Percentiles rank a stretch among this genome's conserved stretches.
phyloP scores from a whole-genome alignment of 1,140 invertebrate genomes.

The Drosophila tsacasi region DNA sequence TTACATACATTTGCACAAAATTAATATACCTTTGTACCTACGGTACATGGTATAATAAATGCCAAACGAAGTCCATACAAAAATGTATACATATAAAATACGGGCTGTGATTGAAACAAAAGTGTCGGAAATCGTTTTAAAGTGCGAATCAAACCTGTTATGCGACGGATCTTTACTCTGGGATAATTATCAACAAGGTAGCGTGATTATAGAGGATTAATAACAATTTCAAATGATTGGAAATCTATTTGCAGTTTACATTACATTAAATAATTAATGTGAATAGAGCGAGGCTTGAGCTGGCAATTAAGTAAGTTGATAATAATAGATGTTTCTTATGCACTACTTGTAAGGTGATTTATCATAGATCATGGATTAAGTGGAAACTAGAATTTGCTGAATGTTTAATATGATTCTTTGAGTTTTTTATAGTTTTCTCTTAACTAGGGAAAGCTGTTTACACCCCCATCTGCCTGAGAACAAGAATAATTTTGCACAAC shows the following conservation, averaged over 20 bases:
- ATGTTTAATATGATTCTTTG: background rate
- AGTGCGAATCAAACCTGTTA: slow-evolving; percentile 8
- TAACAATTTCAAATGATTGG: background rate
- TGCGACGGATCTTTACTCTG: slow-evolving; percentile 6
- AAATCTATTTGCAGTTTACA: background rate
- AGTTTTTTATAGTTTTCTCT: background rate
- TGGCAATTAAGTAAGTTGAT: background rate
- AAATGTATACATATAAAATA: slow-evolving; percentile 11
- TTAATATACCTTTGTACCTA: too few species aligned
- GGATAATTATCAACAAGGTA: background rate
- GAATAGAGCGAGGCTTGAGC: background rate
- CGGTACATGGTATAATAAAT: too few species aligned
- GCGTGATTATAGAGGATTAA: background rate
- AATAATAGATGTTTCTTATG: background rate
- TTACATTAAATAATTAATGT: background rate
- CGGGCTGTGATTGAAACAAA: slow-evolving; percentile 28
- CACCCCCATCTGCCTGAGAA: background rate
- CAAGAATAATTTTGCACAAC: slow-evolving; percentile 31
- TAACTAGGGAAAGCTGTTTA: background rate
- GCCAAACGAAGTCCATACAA: slow-evolving; percentile 14
- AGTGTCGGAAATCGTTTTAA: slow-evolving; percentile 27
- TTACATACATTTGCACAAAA: too few species aligned
- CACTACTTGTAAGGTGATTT: background rate
- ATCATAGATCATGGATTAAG: too few species aligned
- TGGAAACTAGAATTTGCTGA: background rate